Conservation (phyloP, 35 echinoderm and acorn worm species). For the Heliocidaris tuberculata region DNA sequence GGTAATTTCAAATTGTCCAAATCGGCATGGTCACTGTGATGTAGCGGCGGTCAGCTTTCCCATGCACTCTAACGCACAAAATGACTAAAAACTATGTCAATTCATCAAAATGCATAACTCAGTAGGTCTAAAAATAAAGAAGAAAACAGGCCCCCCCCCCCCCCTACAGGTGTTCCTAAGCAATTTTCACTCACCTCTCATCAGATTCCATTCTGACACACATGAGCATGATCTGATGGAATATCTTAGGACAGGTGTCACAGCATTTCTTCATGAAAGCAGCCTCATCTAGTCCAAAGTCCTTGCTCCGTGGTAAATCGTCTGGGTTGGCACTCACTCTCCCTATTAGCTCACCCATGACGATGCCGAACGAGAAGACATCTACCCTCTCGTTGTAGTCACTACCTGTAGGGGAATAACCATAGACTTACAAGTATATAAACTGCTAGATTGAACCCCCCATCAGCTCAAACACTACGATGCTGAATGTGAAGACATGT, state of each 20-base stretch:
- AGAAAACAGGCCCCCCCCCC: too few relatives aligned
- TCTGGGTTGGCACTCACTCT: conserved; percentile 83
- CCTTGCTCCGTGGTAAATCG: conserved; percentile 69
- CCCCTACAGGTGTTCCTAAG: too few relatives aligned
- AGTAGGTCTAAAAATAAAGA: too few relatives aligned
- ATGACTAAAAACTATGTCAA: too few relatives aligned
- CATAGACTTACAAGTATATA: not conserved
- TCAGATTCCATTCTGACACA: conserved; percentile 85
- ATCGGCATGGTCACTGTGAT: too few relatives aligned
- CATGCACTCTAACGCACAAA: too few relatives aligned
- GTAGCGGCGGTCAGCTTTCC: too few relatives aligned
- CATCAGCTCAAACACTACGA: too few relatives aligned
- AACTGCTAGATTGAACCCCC: not conserved
- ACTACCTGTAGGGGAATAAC: conserved; percentile 51
- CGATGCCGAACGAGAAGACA: conserved; percentile 88
- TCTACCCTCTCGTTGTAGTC: conserved; percentile 92
- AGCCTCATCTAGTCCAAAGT: conserved; percentile 85
- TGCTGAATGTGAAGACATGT: too few relatives aligned
- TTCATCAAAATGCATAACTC: too few relatives aligned
- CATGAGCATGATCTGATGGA: conserved; percentile 75
- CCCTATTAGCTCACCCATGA: conserved; percentile 85
- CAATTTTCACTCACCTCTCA: conserved; percentile 49
- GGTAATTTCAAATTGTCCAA: too few relatives aligned
- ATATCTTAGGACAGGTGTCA: conserved; percentile 67
- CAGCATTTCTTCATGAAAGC: conserved; percentile 76